Evolutionary conservation across 2,888 invertebrate genomes (phyloP), one percentile per base, ranked within the genome.

Genomic region (Sericinus montela): DNA sequence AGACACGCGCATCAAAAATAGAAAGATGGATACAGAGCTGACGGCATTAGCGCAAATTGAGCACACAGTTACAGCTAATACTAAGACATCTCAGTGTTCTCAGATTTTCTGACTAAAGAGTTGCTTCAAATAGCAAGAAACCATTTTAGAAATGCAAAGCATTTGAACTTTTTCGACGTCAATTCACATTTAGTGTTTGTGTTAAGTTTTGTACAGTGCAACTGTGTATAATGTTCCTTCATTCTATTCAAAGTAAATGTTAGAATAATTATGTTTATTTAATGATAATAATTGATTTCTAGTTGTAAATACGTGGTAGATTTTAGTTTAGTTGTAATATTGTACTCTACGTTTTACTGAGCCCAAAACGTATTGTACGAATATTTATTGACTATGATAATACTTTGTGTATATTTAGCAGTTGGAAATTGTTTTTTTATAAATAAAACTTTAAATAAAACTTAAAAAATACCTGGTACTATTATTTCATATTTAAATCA

Each of bases 31-130:
- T 11, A 89, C 87, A 14, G 83, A 89, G 58, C 51, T 89, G 51
- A 89, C 83, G 0, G 88, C 85, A 1, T 53, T 89, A 1, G 89
- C 79, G 37, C 87, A 77, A 63, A 65, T 72, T 75, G 91, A 77
- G 63, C 89, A 70, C 65, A 90, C 77, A 11, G 84, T 72, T 1
- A 89, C 75, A 48, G 80, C 65, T 0, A 88, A 74, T 62, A 86
- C 89, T 11, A 89, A 89, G 40, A 84, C 86, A 0, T 87, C 88
- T 1, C 90, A 91, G 59, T 91, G 91, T 60, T 91, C 88, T 0
- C 88, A 88, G 65, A 82, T 87, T 84, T 87, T 88, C 85, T 87
- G 88, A 88, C 87, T 88, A 88, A 87, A 84, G 62, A 64, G 75
- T 37, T 88, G 88, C 67, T 87, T 72, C 53, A 85, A 86, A 80